A percentile compares a stretch with the other conserved stretches of the same genome.
phyloP scores from a whole-genome alignment of 2,113 vertebrate genomes.

The Labeo rohita region DNA sequence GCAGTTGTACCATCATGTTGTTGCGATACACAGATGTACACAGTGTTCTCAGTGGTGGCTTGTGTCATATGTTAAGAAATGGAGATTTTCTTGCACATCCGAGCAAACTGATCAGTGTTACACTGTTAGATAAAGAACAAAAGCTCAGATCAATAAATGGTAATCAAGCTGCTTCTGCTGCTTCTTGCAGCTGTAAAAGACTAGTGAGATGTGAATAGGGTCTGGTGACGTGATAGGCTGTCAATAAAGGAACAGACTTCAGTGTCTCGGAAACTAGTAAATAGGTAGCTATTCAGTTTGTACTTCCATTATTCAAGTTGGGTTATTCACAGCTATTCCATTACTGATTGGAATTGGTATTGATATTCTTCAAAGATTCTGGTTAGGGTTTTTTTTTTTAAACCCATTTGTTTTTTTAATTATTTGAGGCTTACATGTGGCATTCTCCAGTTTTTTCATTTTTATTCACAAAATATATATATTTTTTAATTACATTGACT shows the following conservation, averaged over 20 bases:
- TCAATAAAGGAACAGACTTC: neutral
- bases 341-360: neutral
- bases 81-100: neutral
- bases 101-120: neutral
- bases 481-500: too few relatives aligned
- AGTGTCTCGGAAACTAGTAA: neutral
- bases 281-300: neutral
- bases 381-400: neutral
- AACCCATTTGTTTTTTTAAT: neutral
- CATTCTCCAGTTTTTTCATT: neutral
- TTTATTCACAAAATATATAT: neutral
- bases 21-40: neutral
- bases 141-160: neutral
- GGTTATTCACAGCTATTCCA: neutral
- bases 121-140: neutral
- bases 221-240: neutral
- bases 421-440: neutral
- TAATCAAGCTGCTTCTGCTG: neutral
- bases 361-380: neutral
- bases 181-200: neutral
- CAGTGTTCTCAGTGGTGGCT: neutral
- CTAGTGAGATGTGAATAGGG: constrained; percentile 4
- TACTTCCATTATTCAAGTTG: neutral
- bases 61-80: neutral
- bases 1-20: neutral